These are phyloP conservation scores for Scortum barcoo DNA, from an alignment of 2,113 vertebrate species.

Conservation along the genomic window DNA sequence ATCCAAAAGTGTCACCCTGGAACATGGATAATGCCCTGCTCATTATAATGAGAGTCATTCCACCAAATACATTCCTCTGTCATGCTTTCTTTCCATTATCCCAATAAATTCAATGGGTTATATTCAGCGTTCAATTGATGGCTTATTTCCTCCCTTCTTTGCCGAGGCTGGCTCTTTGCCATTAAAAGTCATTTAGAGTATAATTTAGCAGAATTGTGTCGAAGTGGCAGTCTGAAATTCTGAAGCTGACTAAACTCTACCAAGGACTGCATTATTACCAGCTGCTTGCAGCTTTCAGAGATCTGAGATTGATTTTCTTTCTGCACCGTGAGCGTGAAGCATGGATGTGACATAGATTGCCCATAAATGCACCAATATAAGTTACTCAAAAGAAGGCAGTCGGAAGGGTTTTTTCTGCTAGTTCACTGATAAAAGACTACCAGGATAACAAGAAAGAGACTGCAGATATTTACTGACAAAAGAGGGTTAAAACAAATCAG, in stretches of 20 bases:
- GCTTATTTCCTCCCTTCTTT: conserved; percentile 44
- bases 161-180: conserved; percentile 18
- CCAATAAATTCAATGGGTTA: conserved; percentile 37
- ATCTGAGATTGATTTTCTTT: conserved; percentile 49
- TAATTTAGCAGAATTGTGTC: conserved; percentile 58
- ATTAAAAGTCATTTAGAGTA: conserved; percentile 54
- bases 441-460: neutral
- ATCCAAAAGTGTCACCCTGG: neutral
- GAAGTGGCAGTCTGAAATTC: conserved; percentile 32
- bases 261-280: conserved; percentile 8
- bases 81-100: conserved; percentile 30
- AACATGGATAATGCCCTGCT: conserved; percentile 16
- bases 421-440: neutral
- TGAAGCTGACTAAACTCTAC: conserved; percentile 43
- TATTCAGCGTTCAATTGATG: conserved; percentile 54
- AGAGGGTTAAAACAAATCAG: neutral
- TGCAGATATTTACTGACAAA: neutral
- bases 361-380: conserved; percentile 32
- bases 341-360: neutral
- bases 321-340: neutral
- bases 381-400: neutral
- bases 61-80: conserved; percentile 30
- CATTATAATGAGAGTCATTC: conserved; percentile 26
- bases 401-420: neutral
- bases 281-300: conserved; percentile 15